These are phyloP conservation scores for Drosophila pullipes DNA, from an alignment of 2,888 invertebrate genomes.

Conservation along the genomic window DNA sequence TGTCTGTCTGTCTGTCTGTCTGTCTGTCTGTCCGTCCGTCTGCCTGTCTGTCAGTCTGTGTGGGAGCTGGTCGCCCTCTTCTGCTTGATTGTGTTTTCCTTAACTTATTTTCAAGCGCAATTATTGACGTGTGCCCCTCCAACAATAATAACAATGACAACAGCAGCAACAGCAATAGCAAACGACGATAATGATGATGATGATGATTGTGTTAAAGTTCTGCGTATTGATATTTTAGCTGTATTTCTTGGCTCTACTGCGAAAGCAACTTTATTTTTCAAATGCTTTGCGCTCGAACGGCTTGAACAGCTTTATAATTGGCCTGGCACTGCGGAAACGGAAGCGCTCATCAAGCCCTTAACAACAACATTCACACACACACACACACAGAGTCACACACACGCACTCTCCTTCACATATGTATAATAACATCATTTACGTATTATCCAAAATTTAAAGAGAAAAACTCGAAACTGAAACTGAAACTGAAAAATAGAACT, in stretches of 20 bases:
- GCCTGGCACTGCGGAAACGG: constrained; percentile 74
- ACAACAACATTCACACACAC: constrained; percentile 41
- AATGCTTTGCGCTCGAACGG: constrained; percentile 68
- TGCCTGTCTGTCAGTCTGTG: background rate
- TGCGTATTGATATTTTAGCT: constrained; percentile 53
- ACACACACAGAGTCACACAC: constrained; percentile 1
- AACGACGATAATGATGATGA: constrained; percentile 17
- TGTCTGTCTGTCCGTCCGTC: constrained; percentile 12
- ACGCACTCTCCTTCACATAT: background rate
- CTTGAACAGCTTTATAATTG: constrained; percentile 76
- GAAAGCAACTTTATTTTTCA: constrained; percentile 36
- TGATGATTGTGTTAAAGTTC: constrained; percentile 31
- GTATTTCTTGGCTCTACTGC: constrained; percentile 34
- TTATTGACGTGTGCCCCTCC: constrained; percentile 75
- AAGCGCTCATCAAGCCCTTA: constrained; percentile 72
- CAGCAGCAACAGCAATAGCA: constrained; percentile 10
- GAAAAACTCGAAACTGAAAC: constrained; percentile 16
- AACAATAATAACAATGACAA: constrained; percentile 48
- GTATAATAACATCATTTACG: constrained; percentile 38
- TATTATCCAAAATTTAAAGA: constrained; percentile 39
- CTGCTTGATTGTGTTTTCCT: constrained; percentile 72
- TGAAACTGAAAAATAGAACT: background rate
- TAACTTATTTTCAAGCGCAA: constrained; percentile 75
- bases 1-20: constrained; percentile 1
- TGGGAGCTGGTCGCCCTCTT: constrained; percentile 47